Percentiles rank a stretch among this genome's conserved stretches.
Conservation (phyloP, 2,113 vertebrate species). For the Cisticola juncidis region DNA sequence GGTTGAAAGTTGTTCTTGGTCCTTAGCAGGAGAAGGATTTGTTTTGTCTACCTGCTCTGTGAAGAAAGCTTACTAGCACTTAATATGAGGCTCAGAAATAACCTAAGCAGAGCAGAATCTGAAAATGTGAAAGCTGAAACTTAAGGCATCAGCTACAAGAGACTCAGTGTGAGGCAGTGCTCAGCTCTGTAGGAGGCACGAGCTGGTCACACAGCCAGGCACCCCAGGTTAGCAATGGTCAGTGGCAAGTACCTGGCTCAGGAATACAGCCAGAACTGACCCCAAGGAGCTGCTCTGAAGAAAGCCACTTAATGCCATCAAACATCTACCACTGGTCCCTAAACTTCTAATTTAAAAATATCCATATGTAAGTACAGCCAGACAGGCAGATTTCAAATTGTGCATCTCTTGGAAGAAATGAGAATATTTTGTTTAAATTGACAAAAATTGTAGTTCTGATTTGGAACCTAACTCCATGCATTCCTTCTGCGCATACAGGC, state of each 20-base stretch:
- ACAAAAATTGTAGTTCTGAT: not conserved
- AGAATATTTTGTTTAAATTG: not conserved
- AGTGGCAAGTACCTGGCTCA: not conserved
- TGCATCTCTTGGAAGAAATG: not conserved
- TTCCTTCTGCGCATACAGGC: not conserved
- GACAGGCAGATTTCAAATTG: not conserved
- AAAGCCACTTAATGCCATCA: not conserved
- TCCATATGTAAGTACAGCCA: not conserved
- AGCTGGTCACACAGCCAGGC: not conserved
- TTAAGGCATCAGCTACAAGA: not conserved
- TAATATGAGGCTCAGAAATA: too few species aligned
- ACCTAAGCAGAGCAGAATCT: too few species aligned
- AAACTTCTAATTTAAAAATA: not conserved
- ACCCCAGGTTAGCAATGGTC: not conserved
- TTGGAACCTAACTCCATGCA: not conserved
- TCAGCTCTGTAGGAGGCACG: not conserved
- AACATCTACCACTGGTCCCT: not conserved
- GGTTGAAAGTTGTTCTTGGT: too few species aligned
- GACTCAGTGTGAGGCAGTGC: not conserved
- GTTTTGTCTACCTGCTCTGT: too few species aligned
- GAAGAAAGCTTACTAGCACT: too few species aligned
- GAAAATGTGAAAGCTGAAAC: too few species aligned
- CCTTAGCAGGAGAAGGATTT: too few species aligned
- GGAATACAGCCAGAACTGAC: not conserved
- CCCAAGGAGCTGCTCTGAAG: not conserved